Conservation (phyloP, 2,797 vertebrate genomes). For the Propithecus perrieri region DNA sequence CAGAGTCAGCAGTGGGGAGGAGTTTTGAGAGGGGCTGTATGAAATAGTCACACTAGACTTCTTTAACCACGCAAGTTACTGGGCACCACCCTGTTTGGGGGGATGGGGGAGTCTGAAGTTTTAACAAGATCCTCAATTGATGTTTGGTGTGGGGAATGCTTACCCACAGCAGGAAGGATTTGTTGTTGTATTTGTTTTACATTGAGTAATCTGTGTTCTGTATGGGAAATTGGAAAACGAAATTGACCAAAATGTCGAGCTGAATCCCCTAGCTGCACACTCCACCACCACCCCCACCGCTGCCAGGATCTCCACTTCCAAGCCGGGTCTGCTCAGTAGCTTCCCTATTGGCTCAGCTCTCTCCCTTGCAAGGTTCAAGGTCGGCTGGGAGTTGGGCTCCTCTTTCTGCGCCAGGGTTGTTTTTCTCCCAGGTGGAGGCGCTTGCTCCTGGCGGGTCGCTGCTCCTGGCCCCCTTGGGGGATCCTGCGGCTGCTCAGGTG, state of each 20-base stretch:
- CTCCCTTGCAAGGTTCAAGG: background rate
- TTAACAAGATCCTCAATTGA: background rate
- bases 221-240: background rate
- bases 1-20: background rate
- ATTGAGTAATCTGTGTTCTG: background rate
- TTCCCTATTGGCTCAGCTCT: background rate
- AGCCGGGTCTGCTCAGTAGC: background rate
- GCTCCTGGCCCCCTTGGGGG: background rate
- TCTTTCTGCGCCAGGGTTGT: background rate
- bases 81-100: background rate
- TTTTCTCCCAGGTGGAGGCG: background rate
- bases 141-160: background rate
- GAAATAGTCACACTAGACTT: background rate
- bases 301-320: background rate
- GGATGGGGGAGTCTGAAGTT: background rate
- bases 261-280: background rate
- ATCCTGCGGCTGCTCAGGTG: background rate
- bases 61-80: background rate
- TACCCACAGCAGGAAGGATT: background rate
- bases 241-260: background rate
- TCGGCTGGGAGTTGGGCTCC: background rate
- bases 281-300: too few relatives aligned
- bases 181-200: background rate
- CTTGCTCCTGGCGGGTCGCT: background rate
- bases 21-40: background rate